Evolutionary conservation across 2,888 invertebrate genomes (phyloP).

Genomic region (Trissoscelio sp.): DNA sequence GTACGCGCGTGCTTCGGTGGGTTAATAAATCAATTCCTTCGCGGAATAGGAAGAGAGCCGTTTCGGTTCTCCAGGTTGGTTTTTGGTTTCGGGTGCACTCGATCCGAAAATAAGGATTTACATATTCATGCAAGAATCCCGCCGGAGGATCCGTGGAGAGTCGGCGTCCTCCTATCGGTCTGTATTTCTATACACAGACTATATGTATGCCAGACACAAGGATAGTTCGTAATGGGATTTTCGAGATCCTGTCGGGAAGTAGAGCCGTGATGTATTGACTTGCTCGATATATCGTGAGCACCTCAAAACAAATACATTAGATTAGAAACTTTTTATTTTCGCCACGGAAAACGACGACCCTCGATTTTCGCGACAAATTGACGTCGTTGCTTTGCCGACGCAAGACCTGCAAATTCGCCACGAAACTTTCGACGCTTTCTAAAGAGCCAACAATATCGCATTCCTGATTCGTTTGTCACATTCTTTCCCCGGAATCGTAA

Average conservation of each 20-base stretch:
- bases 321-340: slow-evolving; percentile 72
- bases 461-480: slow-evolving; percentile 68
- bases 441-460: slow-evolving; percentile 66
- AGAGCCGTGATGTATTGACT: slow-evolving; percentile 72
- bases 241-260: slow-evolving; percentile 72
- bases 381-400: slow-evolving; percentile 63
- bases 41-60: slow-evolving; percentile 72
- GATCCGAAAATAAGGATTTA: slow-evolving; percentile 83
- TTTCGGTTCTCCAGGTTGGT: slow-evolving; percentile 76
- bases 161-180: slow-evolving; percentile 73
- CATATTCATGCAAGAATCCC: slow-evolving; percentile 83
- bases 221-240: slow-evolving; percentile 82
- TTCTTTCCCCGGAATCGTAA: slow-evolving; percentile 62
- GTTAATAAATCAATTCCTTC: slow-evolving; percentile 82
- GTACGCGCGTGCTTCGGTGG: slow-evolving; percentile 66
- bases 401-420: slow-evolving; percentile 59
- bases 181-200: slow-evolving; percentile 69
- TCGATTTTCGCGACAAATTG: slow-evolving; percentile 67
- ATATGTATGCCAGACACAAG: slow-evolving; percentile 72
- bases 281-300: slow-evolving; percentile 68
- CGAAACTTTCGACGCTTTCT: slow-evolving; percentile 65
- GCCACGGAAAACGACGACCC: slow-evolving; percentile 54
- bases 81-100: slow-evolving; percentile 83
- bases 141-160: slow-evolving; percentile 76
- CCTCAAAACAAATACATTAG: slow-evolving; percentile 70